These are phyloP conservation scores for Macquaria australasica DNA, from an alignment of 2,113 vertebrate species.

Conservation along the genomic window DNA sequence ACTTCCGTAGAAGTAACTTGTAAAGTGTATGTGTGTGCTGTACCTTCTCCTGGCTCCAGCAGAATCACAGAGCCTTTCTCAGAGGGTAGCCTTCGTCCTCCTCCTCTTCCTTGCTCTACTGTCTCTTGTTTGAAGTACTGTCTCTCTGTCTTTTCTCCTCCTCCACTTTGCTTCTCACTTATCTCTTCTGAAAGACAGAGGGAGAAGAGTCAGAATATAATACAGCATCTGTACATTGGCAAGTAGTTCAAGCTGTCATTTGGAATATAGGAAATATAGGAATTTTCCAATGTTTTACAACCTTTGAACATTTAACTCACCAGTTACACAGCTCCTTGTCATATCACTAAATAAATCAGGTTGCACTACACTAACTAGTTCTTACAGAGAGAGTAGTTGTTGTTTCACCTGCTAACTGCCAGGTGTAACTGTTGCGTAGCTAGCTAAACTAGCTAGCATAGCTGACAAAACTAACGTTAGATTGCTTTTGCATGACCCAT, in stretches of 20 bases:
- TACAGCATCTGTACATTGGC: background rate
- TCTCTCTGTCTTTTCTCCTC: background rate
- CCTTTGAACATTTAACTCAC: too few species aligned
- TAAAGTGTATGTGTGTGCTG: too few species aligned
- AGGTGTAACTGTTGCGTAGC: background rate
- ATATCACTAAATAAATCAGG: background rate
- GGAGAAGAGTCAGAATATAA: background rate
- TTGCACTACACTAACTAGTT: background rate
- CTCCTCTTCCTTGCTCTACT: background rate
- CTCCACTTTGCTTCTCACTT: conserved; percentile 1
- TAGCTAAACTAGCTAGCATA: too few species aligned
- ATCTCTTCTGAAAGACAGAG: conserved; percentile 5
- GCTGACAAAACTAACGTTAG: too few species aligned
- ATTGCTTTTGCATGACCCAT: too few species aligned
- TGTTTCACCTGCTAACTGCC: background rate
- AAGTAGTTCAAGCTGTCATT: background rate
- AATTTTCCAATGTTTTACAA: too few species aligned
- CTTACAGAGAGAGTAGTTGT: background rate
- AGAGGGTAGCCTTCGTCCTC: background rate
- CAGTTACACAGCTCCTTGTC: too few species aligned
- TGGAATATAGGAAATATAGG: background rate
- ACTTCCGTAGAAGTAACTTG: background rate
- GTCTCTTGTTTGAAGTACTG: background rate
- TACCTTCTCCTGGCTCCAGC: conserved; percentile 43
- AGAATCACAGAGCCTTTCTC: conserved; percentile 25